phyloP scores from a whole-genome alignment of 2,888 invertebrate species.

The Agrotis clavis region DNA sequence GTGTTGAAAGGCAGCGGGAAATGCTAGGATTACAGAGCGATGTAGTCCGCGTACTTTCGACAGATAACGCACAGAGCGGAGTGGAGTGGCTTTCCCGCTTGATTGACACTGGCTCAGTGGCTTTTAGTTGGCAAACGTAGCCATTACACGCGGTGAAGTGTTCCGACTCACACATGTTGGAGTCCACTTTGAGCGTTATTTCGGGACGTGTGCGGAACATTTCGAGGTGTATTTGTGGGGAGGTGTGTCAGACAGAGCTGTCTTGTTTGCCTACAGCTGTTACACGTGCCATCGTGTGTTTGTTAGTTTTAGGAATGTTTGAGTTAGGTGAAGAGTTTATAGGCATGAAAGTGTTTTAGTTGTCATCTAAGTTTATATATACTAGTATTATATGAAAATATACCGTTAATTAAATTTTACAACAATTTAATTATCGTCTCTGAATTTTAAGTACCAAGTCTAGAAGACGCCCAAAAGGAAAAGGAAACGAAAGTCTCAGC shows the following conservation, averaged over 20 bases:
- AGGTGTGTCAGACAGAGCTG: conserved; percentile 33
- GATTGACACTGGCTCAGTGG: conserved; percentile 78
- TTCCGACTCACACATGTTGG: conserved; percentile 55
- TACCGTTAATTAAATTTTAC: conserved; percentile 6
- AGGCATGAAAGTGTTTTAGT: background rate
- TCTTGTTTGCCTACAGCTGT: conserved; percentile 45
- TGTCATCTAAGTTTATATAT: conserved; percentile 1
- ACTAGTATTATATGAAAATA: background rate
- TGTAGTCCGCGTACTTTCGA: conserved; percentile 66
- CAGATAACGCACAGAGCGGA: conserved; percentile 66
- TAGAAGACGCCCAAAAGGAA: conserved; percentile 2
- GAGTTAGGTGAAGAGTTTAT: conserved; percentile 11
- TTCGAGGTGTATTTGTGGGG: conserved; percentile 45
- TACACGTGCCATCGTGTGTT: conserved; percentile 16
- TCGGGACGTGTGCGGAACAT: conserved; percentile 54
- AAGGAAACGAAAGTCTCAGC: conserved; percentile 19
- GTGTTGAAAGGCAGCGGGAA: conserved; percentile 29
- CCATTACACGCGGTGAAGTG: conserved; percentile 63
- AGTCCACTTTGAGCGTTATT: conserved; percentile 63
- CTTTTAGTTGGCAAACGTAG: conserved; percentile 70
- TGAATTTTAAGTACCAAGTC: conserved; percentile 13
- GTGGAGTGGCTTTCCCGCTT: conserved; percentile 75
- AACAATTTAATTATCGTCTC: conserved; percentile 4
- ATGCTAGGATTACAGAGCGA: conserved; percentile 67
- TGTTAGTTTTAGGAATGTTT: conserved; percentile 14